Percentiles rank a stretch among this genome's conserved stretches.
These are phyloP conservation scores for Cecropterus lyciades DNA, from an alignment of 1,140 invertebrate genomes.

Conservation along the genomic window DNA sequence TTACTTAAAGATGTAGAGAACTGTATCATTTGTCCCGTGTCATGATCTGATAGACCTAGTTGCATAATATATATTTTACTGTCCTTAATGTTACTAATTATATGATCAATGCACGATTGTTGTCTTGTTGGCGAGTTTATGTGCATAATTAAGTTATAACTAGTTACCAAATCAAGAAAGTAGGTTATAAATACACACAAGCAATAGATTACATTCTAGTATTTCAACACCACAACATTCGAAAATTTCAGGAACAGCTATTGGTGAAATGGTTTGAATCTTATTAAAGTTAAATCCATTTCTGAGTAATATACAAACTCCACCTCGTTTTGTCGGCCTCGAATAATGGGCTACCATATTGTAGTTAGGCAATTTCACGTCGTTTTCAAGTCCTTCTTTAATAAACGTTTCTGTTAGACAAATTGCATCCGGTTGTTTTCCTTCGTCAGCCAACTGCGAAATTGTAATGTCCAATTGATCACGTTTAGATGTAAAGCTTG, in stretches of 20 bases:
- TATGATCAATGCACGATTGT: too few species aligned
- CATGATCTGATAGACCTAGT: too few species aligned
- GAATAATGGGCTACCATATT: constrained; percentile 2
- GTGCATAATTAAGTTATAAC: too few species aligned
- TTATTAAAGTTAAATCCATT: background rate
- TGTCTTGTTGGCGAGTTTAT: too few species aligned
- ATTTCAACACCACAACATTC: constrained; percentile 3
- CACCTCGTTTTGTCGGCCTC: background rate
- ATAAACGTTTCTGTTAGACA: background rate
- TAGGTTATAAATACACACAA: background rate
- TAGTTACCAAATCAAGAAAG: too few species aligned
- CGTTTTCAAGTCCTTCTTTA: background rate
- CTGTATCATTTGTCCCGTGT: too few species aligned
- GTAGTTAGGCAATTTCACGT: background rate
- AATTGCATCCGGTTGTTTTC: background rate
- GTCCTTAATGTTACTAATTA: too few species aligned
- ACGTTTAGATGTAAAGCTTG: background rate
- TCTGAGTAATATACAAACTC: constrained; percentile 11
- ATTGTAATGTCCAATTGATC: background rate
- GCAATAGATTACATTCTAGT: background rate
- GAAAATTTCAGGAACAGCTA: background rate
- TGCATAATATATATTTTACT: too few species aligned
- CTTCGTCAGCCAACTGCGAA: background rate
- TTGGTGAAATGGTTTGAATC: background rate
- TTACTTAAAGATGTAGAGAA: too few species aligned